Conservation (phyloP, 2,888 invertebrate genomes). For the Ectropis crepuscularia region DNA sequence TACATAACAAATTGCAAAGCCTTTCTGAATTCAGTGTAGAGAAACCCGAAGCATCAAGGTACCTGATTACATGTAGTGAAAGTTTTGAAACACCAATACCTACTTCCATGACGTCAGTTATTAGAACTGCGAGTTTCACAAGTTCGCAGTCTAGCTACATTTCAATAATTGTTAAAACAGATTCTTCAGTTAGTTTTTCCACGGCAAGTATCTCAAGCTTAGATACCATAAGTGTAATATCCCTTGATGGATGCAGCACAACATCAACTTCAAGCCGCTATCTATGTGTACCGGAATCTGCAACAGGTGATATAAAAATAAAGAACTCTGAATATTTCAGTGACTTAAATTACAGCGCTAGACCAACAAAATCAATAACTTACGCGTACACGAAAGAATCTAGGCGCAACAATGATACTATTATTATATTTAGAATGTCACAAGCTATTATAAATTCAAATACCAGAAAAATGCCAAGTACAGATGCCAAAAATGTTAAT, state of each 20-base stretch:
- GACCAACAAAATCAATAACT: no score
- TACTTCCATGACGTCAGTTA: neutral
- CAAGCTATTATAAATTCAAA: constrained; percentile 20
- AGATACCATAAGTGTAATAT: constrained; percentile 48
- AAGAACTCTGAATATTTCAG: constrained; percentile 40
- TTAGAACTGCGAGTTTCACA: neutral
- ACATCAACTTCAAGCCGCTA: constrained; percentile 44
- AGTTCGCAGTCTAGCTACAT: constrained; percentile 44
- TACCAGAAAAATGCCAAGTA: neutral
- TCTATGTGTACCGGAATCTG: constrained; percentile 35
- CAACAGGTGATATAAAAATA: constrained; percentile 21
- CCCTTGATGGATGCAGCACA: constrained; percentile 45
- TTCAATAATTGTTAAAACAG: constrained; percentile 50
- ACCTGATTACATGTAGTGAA: constrained; percentile 34
- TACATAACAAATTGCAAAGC: constrained; percentile 6
- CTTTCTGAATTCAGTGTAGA: constrained; percentile 4
- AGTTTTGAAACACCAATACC: constrained; percentile 15
- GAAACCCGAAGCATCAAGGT: constrained; percentile 24
- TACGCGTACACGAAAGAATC: neutral
- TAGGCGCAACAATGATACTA: constrained; percentile 20
- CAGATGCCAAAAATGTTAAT: constrained; percentile 27
- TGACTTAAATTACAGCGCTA: constrained; percentile 30
- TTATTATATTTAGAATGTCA: constrained; percentile 41
- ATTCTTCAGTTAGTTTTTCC: constrained; percentile 52
- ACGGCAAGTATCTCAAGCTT: constrained; percentile 38